Conservation (phyloP, 2,888 invertebrate species). For the Amblyjoppa proteus region DNA sequence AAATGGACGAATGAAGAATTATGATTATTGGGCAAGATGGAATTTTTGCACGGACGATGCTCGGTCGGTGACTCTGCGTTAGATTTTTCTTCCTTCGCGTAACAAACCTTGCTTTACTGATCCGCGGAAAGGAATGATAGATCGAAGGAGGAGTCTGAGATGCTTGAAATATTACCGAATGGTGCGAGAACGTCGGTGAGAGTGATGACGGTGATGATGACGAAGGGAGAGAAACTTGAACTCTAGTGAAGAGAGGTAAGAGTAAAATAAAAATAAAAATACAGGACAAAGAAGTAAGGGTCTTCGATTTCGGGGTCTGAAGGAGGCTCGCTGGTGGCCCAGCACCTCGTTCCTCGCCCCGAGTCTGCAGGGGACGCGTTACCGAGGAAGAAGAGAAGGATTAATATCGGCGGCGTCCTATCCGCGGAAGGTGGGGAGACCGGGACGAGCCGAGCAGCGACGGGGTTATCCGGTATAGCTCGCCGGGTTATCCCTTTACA, state of each 20-base stretch:
- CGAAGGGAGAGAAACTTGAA: constrained; percentile 23
- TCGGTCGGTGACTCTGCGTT: too few relatives aligned
- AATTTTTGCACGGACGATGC: too few relatives aligned
- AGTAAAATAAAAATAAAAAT: background rate
- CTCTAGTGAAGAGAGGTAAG: constrained; percentile 27
- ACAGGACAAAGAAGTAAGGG: constrained; percentile 8
- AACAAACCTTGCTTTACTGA: too few relatives aligned
- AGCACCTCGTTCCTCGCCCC: constrained; percentile 29
- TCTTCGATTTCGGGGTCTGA: constrained; percentile 60
- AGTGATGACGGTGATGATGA: constrained; percentile 55
- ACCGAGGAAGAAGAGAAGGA: constrained; percentile 73
- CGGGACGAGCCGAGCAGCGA: constrained; percentile 36
- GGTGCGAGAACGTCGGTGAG: constrained; percentile 59
- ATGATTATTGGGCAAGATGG: too few relatives aligned
- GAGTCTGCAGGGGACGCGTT: constrained; percentile 37
- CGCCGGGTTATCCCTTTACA: constrained; percentile 77
- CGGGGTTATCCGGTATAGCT: constrained; percentile 75
- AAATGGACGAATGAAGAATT: too few relatives aligned
- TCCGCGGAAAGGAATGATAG: too few relatives aligned
- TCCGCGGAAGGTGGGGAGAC: constrained; percentile 15
- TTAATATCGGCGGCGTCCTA: constrained; percentile 67
- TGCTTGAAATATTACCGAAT: constrained; percentile 60
- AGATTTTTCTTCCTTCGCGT: too few relatives aligned
- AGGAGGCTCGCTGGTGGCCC: constrained; percentile 51
- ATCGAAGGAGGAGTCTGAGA: constrained; percentile 52